A percentile compares a stretch with the other conserved stretches of the same genome.
Conservation (phyloP, 2,113 vertebrate species). For the Channa maculata region DNA sequence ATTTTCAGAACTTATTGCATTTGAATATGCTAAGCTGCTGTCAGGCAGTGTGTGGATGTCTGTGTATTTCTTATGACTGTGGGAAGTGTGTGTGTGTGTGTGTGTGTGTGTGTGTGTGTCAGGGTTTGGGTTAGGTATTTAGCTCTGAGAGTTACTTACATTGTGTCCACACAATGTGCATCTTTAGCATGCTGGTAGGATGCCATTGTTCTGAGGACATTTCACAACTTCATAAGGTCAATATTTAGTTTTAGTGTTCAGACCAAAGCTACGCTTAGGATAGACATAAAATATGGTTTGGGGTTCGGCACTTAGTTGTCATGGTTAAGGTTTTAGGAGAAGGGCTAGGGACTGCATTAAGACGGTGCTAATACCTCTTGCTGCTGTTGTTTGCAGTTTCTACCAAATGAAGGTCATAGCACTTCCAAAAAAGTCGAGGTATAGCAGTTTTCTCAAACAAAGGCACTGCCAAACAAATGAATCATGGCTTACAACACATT, state of each 20-base stretch:
- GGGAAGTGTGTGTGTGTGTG: not conserved
- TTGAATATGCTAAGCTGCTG: slow-evolving; percentile 30
- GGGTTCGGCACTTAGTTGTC: too few relatives aligned
- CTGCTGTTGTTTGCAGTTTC: slow-evolving; percentile 38
- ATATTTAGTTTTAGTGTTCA: too few relatives aligned
- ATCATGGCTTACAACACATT: slow-evolving; percentile 52
- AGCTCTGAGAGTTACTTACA: too few relatives aligned
- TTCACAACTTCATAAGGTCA: too few relatives aligned
- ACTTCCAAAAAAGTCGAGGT: slow-evolving; percentile 41
- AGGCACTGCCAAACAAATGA: slow-evolving; percentile 58
- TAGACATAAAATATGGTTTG: too few relatives aligned
- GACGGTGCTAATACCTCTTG: not conserved
- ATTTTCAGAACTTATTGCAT: slow-evolving; percentile 17
- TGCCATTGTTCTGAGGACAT: too few relatives aligned
- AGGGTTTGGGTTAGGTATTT: too few relatives aligned
- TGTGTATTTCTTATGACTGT: not conserved
- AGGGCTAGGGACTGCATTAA: too few relatives aligned
- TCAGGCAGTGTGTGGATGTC: slow-evolving; percentile 6
- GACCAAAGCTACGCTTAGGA: too few relatives aligned
- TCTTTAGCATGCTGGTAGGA: too few relatives aligned
- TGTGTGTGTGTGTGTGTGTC: not conserved
- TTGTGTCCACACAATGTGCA: too few relatives aligned
- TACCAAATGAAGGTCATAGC: slow-evolving; percentile 55
- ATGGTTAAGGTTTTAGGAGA: too few relatives aligned
- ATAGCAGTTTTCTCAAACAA: slow-evolving; percentile 48